A percentile compares a stretch with the other conserved stretches of the same genome.
Evolutionary conservation across 2,113 vertebrate species (phyloP).

Genomic region (Bambusicola thoracicus): DNA sequence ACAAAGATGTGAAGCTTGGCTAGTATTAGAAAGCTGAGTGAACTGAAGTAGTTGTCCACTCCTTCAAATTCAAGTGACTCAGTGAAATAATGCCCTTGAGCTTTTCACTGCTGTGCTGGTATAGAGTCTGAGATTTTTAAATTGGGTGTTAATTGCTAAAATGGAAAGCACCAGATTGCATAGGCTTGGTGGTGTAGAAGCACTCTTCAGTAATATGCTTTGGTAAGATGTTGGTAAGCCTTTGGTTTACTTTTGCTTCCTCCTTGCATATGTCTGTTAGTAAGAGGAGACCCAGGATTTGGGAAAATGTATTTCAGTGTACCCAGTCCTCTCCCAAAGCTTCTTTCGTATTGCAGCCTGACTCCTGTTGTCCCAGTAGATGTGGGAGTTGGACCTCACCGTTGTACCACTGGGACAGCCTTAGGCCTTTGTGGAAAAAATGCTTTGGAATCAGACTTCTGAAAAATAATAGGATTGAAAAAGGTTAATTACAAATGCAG

Average conservation of each 20-base stretch:
- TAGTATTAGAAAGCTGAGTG: slow-evolving; percentile 53
- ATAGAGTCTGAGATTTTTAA: not conserved
- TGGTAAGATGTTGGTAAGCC: not conserved
- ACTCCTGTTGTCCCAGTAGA: not conserved
- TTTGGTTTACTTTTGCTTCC: too few species aligned
- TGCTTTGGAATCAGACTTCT: not conserved
- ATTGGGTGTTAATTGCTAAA: not conserved
- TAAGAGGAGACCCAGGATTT: not conserved
- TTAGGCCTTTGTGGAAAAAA: not conserved
- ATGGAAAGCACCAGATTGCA: not conserved
- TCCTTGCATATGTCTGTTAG: too few species aligned
- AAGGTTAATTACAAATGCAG: not conserved
- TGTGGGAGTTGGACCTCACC: not conserved
- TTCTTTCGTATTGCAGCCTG: not conserved
- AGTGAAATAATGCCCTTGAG: not conserved
- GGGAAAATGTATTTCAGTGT: not conserved
- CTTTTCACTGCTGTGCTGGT: not conserved
- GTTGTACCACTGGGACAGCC: not conserved
- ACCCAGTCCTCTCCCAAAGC: not conserved
- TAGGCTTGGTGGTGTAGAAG: not conserved
- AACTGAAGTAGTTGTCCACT: slow-evolving; percentile 59
- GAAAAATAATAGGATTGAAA: not conserved
- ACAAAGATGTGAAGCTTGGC: not conserved
- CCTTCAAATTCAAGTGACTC: slow-evolving; percentile 22
- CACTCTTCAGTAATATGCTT: not conserved